Base-by-base conservation (phyloP, 2,888 invertebrate genomes). In the Pilophorus perplexus region DNA sequence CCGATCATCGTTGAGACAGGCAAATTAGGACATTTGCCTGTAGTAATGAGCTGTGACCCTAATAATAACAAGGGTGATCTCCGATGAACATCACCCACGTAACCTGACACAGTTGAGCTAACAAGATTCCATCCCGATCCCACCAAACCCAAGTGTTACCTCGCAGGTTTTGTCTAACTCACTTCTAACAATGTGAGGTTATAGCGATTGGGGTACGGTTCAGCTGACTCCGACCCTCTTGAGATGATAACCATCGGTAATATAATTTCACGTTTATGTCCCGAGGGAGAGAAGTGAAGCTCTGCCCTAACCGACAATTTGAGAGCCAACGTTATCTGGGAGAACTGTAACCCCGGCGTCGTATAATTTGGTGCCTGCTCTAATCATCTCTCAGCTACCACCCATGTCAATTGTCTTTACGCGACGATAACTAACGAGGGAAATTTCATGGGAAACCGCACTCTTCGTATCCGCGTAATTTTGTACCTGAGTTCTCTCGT, bases 221-320 rank as follows among this genome's bases (percentile, higher is more conserved):
- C 46, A 22, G 46, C 25, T 22, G 46, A 23, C 46, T 22, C 14
- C 33, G 22, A 37, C 22, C 55, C 55, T 55, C 55, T 55, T 55
- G 55, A 55, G 38, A 55, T 55, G 55, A 55, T 55, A 55, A 55
- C 55, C 55, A 55, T 55, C 55, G 22, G 55, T 55, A 55, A 55
- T 55, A 55, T 55, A 28, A 37, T 55, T 55, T 37, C 55, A 37
- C 55, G 18, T 20, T 37, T 20, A 37, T 55, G 38, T 55, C 38
- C 55, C 14, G 55, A 55, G 38, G 55, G 55, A 12, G 22, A 55
- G 22, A 10, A n/a, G n/a, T 4, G n/a, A n/a, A n/a, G n/a, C n/a
- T n/a, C n/a, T n/a, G 33, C 16, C 22, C 38, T 37, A 55, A 55
- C 55, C 55, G 55, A 55, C 55, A 37, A 55, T 55, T 55, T 55